Evolutionary conservation across 2,888 invertebrate species (phyloP), one percentile per base, ranked within the genome.

Genomic region (Morinoia aosen): DNA sequence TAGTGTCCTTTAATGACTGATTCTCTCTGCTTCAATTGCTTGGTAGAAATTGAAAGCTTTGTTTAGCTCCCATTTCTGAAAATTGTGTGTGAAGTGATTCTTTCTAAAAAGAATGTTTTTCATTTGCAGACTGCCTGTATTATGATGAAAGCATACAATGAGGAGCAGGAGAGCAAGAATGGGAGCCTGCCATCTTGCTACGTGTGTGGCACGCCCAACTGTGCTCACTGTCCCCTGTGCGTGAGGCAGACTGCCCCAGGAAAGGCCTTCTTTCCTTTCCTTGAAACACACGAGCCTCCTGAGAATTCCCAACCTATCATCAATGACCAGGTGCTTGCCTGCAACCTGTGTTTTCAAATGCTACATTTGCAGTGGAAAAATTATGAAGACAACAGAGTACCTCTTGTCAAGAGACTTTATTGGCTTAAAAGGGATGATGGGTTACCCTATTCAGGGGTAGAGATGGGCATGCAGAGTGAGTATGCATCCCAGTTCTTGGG

Each of bases 381-480:
- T 96, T 98, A 98, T 97, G 99, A 99, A 97, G 98, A 98, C 91
- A 98, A 98, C 97, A 98, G 98, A 97, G 98, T 98, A 97, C 99
- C 99, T 0, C 98, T 98, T 97, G 98, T 98, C 96, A 99, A 99
- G 97, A 98, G 99, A 95, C 98, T 99, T 97, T 99, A 99, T 97
- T 99, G 99, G 98, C 98, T 99, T 97, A 99, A 99, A 97, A 98
- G 99, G 97, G 98, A 98, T 97, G 99, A 99, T 97, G 98, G 99
- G 97, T 98, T 99, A 96, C 98, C 98, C 0, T 99, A 98, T 97
- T 99, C 98, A 58, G 98, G 99, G 7, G 98, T 99, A 0, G 99
- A 99, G 97, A 98, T 99, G 98, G 98, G 98, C 95, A 98, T 99
- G 97, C 98, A 98, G 97, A 99, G 99, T 95, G 99, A 99, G 97